phyloP scores from a whole-genome alignment of 2,113 vertebrate species.

The Bubo scandiacus region DNA sequence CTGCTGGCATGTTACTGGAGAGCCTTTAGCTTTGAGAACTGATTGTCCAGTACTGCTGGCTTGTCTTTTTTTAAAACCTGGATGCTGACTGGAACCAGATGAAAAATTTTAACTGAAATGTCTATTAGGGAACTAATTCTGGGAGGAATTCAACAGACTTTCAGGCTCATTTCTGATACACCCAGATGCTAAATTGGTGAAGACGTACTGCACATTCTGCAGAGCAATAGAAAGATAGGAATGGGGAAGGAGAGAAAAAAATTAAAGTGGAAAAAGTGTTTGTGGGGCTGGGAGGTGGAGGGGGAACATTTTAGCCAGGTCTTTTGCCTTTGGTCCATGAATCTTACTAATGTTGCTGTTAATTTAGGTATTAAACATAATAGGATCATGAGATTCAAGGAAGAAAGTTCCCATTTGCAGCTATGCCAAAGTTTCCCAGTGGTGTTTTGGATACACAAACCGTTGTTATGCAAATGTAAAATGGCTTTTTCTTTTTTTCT shows the following conservation, averaged over 20 bases:
- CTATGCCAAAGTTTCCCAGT: neutral
- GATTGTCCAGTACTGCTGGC: conserved; percentile 20
- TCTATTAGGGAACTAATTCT: conserved; percentile 7
- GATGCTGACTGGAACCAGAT: conserved; percentile 35
- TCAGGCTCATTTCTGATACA: neutral
- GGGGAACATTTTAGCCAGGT: neutral
- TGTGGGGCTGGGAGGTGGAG: neutral
- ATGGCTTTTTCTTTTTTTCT: neutral
- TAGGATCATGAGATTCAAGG: neutral
- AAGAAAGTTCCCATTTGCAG: neutral
- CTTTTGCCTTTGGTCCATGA: neutral
- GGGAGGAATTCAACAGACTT: neutral
- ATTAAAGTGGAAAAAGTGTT: neutral
- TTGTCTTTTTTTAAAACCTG: conserved; percentile 23
- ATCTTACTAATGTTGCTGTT: neutral
- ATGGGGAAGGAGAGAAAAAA: neutral
- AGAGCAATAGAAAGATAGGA: neutral
- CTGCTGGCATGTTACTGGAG: conserved; percentile 35
- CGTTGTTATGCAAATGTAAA: neutral
- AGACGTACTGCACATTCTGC: neutral
- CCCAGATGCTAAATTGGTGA: neutral
- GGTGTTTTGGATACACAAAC: neutral
- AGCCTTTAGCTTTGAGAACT: conserved; percentile 18
- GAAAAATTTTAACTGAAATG: conserved; percentile 29
- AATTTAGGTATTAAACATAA: neutral